Conservation (phyloP, 1,140 invertebrate genomes). For the Orius insidiosus region DNA sequence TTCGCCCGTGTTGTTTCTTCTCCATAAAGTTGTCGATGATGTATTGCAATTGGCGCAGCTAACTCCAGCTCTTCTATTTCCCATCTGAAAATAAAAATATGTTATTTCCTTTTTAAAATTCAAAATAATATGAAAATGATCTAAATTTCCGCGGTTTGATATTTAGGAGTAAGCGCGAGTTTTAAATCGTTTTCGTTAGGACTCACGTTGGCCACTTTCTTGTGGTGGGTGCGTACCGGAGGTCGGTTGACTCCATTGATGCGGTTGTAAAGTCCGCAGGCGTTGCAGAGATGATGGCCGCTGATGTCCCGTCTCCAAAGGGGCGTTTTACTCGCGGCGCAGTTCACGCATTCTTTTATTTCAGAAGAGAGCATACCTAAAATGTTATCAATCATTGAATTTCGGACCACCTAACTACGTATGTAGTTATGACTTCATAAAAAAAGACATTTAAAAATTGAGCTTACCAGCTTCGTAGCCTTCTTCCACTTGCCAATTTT, state of each 20-base stretch:
- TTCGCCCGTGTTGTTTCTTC: slow-evolving; percentile 73
- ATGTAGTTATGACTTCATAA: neutral
- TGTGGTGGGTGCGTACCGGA: slow-evolving; percentile 30
- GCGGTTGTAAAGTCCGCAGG: slow-evolving; percentile 67
- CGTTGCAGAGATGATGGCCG: slow-evolving; percentile 80
- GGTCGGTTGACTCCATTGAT: slow-evolving; percentile 76
- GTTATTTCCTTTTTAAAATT: too few species aligned
- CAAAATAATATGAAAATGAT: too few species aligned
- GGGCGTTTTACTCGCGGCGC: slow-evolving; percentile 65
- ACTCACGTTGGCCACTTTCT: slow-evolving; percentile 24
- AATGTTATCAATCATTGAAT: slow-evolving; percentile 1
- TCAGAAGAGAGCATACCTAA: neutral
- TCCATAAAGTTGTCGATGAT: slow-evolving; percentile 69
- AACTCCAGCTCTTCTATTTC: slow-evolving; percentile 53
- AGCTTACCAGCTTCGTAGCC: slow-evolving; percentile 20
- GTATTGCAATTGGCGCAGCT: slow-evolving; percentile 78
- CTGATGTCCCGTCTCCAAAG: slow-evolving; percentile 76
- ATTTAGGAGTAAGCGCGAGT: too few species aligned
- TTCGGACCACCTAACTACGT: slow-evolving; percentile 1
- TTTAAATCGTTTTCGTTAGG: neutral
- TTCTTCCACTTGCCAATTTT: slow-evolving; percentile 15
- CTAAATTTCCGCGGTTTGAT: too few species aligned
- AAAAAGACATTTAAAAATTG: too few species aligned
- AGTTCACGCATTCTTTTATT: slow-evolving; percentile 75
- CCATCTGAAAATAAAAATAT: too few species aligned